A percentile compares a stretch with the other conserved stretches of the same genome.
Evolutionary conservation across 2,888 invertebrate genomes (phyloP).

Genomic region (Cataglyphis albicans): DNA sequence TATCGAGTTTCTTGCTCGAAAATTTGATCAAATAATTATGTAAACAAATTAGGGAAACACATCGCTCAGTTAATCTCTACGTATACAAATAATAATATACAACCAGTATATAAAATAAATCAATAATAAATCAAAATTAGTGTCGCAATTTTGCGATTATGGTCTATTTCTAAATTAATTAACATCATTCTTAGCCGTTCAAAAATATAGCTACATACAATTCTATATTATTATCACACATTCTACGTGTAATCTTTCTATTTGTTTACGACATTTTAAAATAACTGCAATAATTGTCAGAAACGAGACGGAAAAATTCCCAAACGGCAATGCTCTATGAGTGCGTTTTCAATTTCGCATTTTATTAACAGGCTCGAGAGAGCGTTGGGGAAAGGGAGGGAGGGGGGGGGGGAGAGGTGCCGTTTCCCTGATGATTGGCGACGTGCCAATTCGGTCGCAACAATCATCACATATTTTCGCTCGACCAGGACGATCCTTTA

Average conservation of each 20-base stretch:
- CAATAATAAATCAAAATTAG: slow-evolving; percentile 24
- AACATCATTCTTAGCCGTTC: background rate
- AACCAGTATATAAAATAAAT: background rate
- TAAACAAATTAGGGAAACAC: slow-evolving; percentile 15
- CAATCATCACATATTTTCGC: slow-evolving; percentile 52
- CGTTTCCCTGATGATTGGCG: slow-evolving; percentile 45
- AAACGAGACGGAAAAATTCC: background rate
- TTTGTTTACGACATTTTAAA: background rate
- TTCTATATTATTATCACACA: background rate
- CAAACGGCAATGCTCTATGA: slow-evolving; percentile 29
- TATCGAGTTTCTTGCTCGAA: background rate
- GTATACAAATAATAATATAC: slow-evolving; percentile 1
- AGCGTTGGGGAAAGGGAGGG: background rate
- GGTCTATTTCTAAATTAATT: slow-evolving; percentile 8
- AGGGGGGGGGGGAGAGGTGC: background rate
- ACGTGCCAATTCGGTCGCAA: slow-evolving; percentile 59
- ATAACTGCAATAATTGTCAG: background rate
- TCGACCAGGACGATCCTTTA: slow-evolving; percentile 10
- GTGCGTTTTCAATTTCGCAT: slow-evolving; percentile 60
- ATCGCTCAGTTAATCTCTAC: background rate
- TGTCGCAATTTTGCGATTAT: slow-evolving; percentile 21
- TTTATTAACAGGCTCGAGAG: slow-evolving; percentile 61
- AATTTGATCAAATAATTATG: slow-evolving; percentile 15
- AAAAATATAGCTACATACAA: background rate
- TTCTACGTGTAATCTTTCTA: background rate